phyloP scores from a whole-genome alignment of 2,888 invertebrate genomes.

The Troides oblongomaculatus region DNA sequence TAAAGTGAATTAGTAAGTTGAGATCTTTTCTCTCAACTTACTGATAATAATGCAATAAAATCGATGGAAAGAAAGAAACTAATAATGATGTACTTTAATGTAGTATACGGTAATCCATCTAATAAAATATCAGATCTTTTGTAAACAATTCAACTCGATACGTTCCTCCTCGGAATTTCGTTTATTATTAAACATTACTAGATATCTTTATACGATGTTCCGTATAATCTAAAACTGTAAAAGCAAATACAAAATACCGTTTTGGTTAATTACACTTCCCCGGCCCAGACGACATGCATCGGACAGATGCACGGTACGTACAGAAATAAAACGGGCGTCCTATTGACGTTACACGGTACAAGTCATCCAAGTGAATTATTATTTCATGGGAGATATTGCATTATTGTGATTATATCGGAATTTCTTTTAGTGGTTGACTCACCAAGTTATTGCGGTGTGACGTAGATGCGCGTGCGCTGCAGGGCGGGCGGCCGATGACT shows the following conservation, averaged over 20 bases:
- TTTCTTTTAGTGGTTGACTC: slow-evolving; percentile 39
- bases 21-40: too few species aligned
- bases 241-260: slow-evolving; percentile 55
- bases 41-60: too few species aligned
- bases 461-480: slow-evolving; percentile 54
- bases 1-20: too few species aligned
- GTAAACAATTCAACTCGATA: background rate
- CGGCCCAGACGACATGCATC: slow-evolving; percentile 45
- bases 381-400: slow-evolving; percentile 30
- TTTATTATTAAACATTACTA: background rate
- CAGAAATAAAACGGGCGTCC: slow-evolving; percentile 43
- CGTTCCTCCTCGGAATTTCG: background rate
- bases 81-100: background rate
- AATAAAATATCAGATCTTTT: background rate
- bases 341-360: slow-evolving; percentile 29
- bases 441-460: slow-evolving; percentile 45
- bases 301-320: slow-evolving; percentile 38
- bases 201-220: background rate
- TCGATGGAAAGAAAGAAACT: too few species aligned
- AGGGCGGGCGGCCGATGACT: slow-evolving; percentile 74
- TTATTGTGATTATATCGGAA: slow-evolving; percentile 22
- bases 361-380: slow-evolving; percentile 20
- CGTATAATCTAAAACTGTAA: slow-evolving; percentile 32
- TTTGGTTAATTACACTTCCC: slow-evolving; percentile 58
- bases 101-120: background rate